Conservation (phyloP, 92 coral and sea anemone species). For the Epizoanthus fatuus region DNA sequence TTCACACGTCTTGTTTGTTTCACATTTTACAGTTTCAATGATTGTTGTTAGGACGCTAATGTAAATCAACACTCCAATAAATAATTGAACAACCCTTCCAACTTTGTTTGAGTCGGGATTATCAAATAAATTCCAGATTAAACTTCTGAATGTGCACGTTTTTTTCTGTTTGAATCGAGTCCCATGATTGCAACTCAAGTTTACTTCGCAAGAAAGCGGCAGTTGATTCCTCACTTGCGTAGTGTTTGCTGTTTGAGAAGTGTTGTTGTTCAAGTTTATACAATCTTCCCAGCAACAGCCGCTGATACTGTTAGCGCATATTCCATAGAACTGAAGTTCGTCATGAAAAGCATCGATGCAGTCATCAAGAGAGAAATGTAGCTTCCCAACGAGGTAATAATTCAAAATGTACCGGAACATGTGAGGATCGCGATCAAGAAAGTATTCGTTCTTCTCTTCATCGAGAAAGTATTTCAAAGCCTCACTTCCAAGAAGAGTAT, state of each 20-base stretch:
- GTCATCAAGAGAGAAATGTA: constrained; percentile 90
- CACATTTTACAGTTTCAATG: constrained; percentile 81
- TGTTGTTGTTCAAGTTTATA: constrained; percentile 36
- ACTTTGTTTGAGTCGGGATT: constrained; percentile 65
- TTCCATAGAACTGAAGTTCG: constrained; percentile 91
- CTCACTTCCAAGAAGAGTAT: constrained; percentile 95
- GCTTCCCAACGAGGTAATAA: constrained; percentile 91
- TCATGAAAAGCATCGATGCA: constrained; percentile 88
- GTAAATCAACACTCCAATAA: constrained; percentile 83
- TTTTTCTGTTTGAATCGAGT: not conserved
- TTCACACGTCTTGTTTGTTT: constrained; percentile 69
- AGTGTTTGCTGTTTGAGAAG: not conserved
- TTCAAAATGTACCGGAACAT: constrained; percentile 95
- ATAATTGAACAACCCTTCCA: constrained; percentile 72
- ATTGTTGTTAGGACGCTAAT: constrained; percentile 78
- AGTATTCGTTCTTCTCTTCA: constrained; percentile 88
- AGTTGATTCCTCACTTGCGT: not conserved
- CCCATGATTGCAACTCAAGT: not conserved
- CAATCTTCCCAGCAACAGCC: constrained; percentile 92
- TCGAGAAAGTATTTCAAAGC: constrained; percentile 83
- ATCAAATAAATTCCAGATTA: constrained; percentile 81
- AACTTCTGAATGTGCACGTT: constrained; percentile 57
- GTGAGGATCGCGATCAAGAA: constrained; percentile 95
- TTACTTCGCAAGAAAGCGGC: too few relatives aligned
- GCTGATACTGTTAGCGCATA: constrained; percentile 76